phyloP scores from a whole-genome alignment of 1,140 invertebrate species.

The Coelopa frigida region DNA sequence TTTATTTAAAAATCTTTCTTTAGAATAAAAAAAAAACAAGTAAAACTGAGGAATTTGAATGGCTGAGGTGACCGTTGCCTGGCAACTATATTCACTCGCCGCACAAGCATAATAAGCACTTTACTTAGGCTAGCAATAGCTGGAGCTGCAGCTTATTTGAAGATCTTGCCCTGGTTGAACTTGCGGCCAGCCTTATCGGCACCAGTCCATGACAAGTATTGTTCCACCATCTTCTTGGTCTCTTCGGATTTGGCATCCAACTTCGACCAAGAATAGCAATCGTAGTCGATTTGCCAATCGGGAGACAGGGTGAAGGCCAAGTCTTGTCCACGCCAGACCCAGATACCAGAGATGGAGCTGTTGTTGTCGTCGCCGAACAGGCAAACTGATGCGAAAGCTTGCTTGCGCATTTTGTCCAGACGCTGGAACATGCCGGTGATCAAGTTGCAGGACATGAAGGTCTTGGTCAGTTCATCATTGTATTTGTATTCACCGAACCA shows the following conservation, averaged over 20 bases:
- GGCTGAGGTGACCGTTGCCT: no score
- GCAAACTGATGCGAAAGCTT: slow-evolving; percentile 88
- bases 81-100: no score
- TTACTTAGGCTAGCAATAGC: no score
- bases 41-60: no score
- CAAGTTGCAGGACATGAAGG: slow-evolving; percentile 95
- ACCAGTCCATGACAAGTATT: slow-evolving; percentile 91
- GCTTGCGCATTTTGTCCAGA: slow-evolving; percentile 95
- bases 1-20: no score
- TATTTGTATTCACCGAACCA: slow-evolving; percentile 98
- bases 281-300: slow-evolving; percentile 96
- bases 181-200: slow-evolving; percentile 79
- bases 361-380: slow-evolving; percentile 90
- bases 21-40: no score
- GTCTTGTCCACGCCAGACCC: slow-evolving; percentile 94
- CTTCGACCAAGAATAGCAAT: slow-evolving; percentile 95
- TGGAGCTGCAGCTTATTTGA: slow-evolving; percentile 91
- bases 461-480: slow-evolving; percentile 81
- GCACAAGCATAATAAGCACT: no score
- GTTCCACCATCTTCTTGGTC: slow-evolving; percentile 83
- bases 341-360: slow-evolving; percentile 90
- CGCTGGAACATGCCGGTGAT: slow-evolving; percentile 95
- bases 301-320: slow-evolving; percentile 81
- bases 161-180: slow-evolving; percentile 99
- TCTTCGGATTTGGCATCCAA: slow-evolving; percentile 73